Conservation (phyloP, 1,140 invertebrate species). For the Eumeta japonica region DNA sequence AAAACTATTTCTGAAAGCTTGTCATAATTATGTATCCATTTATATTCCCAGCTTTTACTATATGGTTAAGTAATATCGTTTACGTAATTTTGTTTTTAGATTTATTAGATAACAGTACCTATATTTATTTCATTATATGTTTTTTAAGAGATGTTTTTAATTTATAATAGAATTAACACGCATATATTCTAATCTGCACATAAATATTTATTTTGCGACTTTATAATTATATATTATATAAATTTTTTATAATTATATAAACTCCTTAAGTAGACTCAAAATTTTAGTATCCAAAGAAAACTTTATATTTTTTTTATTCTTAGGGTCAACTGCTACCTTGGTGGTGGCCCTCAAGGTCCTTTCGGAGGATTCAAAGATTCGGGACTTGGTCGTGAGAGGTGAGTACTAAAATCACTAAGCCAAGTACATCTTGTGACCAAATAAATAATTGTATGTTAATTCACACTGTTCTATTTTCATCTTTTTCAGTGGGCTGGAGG, state of each 20-base stretch:
- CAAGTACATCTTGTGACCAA: not conserved
- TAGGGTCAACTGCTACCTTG: conserved; percentile 74
- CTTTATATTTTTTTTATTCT: conserved; percentile 19
- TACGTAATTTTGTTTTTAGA: too few species aligned
- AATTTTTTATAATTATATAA: conserved; percentile 1
- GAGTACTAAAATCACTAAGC: conserved; percentile 8
- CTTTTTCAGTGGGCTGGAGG: conserved; percentile 11
- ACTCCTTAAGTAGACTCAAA: not conserved
- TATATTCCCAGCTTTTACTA: too few species aligned
- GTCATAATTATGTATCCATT: too few species aligned
- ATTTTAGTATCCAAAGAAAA: not conserved
- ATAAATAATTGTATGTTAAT: conserved; percentile 6
- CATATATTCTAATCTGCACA: too few species aligned
- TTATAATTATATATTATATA: not conserved
- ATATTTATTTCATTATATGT: not conserved
- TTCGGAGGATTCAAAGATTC: conserved; percentile 81
- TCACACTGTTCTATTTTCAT: conserved; percentile 6
- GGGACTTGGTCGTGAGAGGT: conserved; percentile 67
- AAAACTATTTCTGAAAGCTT: too few species aligned
- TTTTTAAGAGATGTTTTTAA: not conserved
- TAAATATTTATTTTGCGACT: not conserved
- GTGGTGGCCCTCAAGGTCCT: conserved; percentile 60
- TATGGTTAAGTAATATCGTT: too few species aligned
- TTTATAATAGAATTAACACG: not conserved
- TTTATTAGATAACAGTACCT: too few species aligned